Evolutionary conservation across 1,140 invertebrate species (phyloP), one percentile per base, ranked within the genome.

Genomic region (Scaptomyza montana): DNA sequence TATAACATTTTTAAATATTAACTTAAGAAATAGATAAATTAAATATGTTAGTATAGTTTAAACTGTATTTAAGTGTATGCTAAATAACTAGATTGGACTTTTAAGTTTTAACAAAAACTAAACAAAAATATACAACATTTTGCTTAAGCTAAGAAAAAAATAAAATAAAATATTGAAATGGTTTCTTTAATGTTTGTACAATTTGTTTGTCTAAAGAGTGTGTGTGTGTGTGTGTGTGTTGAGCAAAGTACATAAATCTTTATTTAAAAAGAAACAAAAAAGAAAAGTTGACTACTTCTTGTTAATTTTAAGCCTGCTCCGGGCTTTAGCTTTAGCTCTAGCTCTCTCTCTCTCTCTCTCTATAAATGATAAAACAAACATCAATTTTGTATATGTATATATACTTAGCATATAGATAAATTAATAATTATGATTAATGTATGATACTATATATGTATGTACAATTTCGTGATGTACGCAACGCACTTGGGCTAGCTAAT

Each of bases 151-250:
- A 10, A 16, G 3, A 47, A 47, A 10, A 3, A 21, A 50, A 28
- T n/a, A 28, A 12, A 5, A 50, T 5, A 50, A 50, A n/a, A 25
- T n/a, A n/a, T 50, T 36, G 13, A 54, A 54, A 28, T 54, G 51
- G 9, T 10, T 54, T 54, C 21, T 25, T 25, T 25, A 25, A 25
- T 25, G 3, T 6, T 65, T 56, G 63, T 65, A 65, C 53, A 65
- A 39, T 4, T 36, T 65, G 39, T 25, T 25, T 25, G 28, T 60
- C 28, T 46, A 25, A 9, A n/a, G 25, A 51, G 28, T 36, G 47
- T 60, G 46, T 50, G 63, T 50, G 49, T 54, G 49, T 43, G 47
- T 67, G 36, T 67, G 51, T 36, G 36, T 64, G 36, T 71, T 72
- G 69, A 60, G 62, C 62, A 71, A 49, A 61, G 2, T 4, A 25